Base-by-base conservation (phyloP, 1,140 invertebrate species). In the Diabrotica undecimpunctata region DNA sequence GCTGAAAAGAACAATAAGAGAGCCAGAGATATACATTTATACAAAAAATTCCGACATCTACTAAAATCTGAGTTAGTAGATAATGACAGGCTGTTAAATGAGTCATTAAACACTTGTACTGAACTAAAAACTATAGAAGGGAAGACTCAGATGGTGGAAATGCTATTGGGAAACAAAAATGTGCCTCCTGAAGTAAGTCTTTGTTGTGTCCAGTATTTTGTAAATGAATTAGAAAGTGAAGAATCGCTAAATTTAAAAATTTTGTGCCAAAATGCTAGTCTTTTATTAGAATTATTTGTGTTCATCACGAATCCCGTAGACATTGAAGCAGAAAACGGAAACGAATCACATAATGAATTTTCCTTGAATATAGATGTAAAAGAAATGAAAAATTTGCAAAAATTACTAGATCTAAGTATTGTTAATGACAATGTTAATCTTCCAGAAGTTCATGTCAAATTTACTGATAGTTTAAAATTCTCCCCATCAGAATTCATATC, bases 1-100 rank as follows among this genome's bases (percentile, higher is more conserved):
- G 89, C 89, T 75, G 93, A 90, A 70, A 92, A 91, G 79, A 93
- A 92, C 79, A 94, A 91, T 66, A 89, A 91, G 73, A 85, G 90
- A 71, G 90, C 93, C 0, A 85, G 91, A 70, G 95, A 97, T 79
- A 84, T 96, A 52, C 93, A 96, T 81, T 79, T 95, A 50, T 82
- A 96, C 55, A 90, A 91, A 72, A 89, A 91, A 70, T 75, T 94
- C n/a, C 87, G 89, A 70, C 85, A 84, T 46, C 81, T 87, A 68
- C 77, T 93, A 7, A 86, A 87, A 68, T 79, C 81, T 52, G 83
- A 84, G 59, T 82, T 85, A 60, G 79, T 79, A 59, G 80, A 69
- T 61, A 77, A 74, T 59, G 86, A 83, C 57, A 84, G 68, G 70
- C 83, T 78, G 72, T 76, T 76, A 74, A 81, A 77, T 68, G 83